Conservation (phyloP, 2,888 invertebrate genomes). For the Stenodema calcarata region DNA sequence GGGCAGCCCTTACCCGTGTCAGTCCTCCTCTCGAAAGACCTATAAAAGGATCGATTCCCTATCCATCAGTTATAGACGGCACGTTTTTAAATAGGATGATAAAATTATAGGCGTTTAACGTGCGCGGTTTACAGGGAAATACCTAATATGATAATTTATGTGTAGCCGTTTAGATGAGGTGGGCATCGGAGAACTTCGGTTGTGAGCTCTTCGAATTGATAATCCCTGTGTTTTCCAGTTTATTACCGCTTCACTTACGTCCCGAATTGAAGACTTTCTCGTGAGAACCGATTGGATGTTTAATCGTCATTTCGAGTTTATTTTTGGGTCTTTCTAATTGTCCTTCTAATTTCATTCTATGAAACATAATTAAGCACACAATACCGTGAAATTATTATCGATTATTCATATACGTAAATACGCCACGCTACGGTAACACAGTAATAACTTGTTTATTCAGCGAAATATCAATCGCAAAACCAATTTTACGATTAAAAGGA, state of each 20-base stretch:
- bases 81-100: neutral
- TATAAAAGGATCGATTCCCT: slow-evolving; percentile 24
- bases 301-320: neutral
- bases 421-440: too few species aligned
- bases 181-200: neutral
- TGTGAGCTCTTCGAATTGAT: neutral
- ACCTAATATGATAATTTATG: slow-evolving; percentile 38
- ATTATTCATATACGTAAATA: too few species aligned
- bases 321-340: neutral
- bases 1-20: neutral
- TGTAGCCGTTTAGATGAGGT: neutral
- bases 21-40: slow-evolving; percentile 11
- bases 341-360: too few species aligned
- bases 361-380: too few species aligned
- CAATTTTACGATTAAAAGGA: too few species aligned
- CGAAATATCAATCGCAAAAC: too few species aligned
- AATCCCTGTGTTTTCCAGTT: neutral
- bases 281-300: neutral
- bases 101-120: slow-evolving; percentile 30
- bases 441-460: too few species aligned
- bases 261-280: neutral
- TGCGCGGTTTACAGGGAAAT: neutral
- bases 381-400: too few species aligned
- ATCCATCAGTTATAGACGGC: slow-evolving; percentile 35
- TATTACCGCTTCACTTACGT: neutral